Evolutionary conservation across 2,797 vertebrate genomes (phyloP), one percentile per base, ranked within the genome.

Genomic region (Parauchenoglanis ngamensis): DNA sequence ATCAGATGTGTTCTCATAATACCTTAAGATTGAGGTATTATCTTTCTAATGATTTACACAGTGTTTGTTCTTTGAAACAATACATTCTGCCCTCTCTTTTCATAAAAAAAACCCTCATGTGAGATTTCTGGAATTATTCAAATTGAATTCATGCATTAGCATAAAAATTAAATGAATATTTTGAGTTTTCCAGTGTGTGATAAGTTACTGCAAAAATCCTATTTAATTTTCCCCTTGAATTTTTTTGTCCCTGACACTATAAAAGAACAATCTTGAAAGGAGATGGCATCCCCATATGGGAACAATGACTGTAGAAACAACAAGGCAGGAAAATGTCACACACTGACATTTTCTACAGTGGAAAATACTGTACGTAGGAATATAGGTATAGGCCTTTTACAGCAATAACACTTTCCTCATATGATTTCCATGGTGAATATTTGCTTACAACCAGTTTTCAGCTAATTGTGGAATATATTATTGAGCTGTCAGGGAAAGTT

Each of bases 81-180:
- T 86, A 73, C 54, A 31, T 78, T 31, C 52, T 56, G 52, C 6
- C 7, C 75, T 35, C 52, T 46, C 79, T 65, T 84, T 54, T 76
- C 13, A 40, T 59, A 12, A 23, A 56, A 77, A 40, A 40, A 83
- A 79, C 40, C 54, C n/a, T 80, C 63, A 86, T 76, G 85, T 31
- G 21, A 67, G 56, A 21, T 80, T 73, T 76, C 59, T 52, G 17
- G 76, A 67, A 59, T 79, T 79, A 79, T 79, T 79, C 54, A 79
- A 79, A 79, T 40, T 84, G 84, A 90, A 90, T 87, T 89, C 81
- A 59, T 79, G 63, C 70, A 89, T 90, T 87, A 89, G 80, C 82
- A 90, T 90, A 46, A n/a, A 44, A 46, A 61, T 44, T 61, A 15
- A 25, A n/a, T 61, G 25, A 79, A 25, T n/a, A 17, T 40, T 25